Conservation (phyloP, 2,888 invertebrate species). For the Eupithecia pulchellata region DNA sequence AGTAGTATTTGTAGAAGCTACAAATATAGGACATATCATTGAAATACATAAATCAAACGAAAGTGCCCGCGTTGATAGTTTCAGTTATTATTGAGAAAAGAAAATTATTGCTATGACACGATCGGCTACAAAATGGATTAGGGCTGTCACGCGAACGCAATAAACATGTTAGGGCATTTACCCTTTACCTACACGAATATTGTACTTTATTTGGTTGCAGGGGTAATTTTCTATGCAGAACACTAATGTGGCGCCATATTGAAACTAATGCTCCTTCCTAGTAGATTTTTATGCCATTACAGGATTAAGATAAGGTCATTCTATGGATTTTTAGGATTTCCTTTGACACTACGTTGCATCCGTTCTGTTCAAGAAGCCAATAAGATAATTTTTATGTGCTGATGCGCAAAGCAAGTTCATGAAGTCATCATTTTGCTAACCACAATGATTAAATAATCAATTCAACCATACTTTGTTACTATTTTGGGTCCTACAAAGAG, state of each 20-base stretch:
- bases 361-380: too few species aligned
- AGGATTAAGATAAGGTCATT: too few species aligned
- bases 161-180: not conserved
- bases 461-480: too few species aligned
- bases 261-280: not conserved
- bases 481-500: too few species aligned
- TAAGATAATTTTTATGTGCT: too few species aligned
- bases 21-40: not conserved
- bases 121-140: constrained; percentile 24
- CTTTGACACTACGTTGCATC: too few species aligned
- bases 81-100: constrained; percentile 30
- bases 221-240: not conserved
- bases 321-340: too few species aligned
- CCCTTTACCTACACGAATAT: not conserved
- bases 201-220: not conserved
- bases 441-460: too few species aligned
- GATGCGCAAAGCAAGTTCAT: too few species aligned
- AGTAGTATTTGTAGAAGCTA: not conserved
- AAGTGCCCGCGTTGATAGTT: constrained; percentile 24
- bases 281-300: too few species aligned
- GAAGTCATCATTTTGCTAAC: too few species aligned
- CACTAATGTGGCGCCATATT: not conserved
- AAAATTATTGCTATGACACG: constrained; percentile 32
- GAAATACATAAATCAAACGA: constrained; percentile 15
- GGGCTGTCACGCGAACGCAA: constrained; percentile 23